A percentile compares a stretch with the other conserved stretches of the same genome.
These are phyloP conservation scores for Portevinia maculata DNA, from an alignment of 2,888 invertebrate genomes.

Conservation along the genomic window DNA sequence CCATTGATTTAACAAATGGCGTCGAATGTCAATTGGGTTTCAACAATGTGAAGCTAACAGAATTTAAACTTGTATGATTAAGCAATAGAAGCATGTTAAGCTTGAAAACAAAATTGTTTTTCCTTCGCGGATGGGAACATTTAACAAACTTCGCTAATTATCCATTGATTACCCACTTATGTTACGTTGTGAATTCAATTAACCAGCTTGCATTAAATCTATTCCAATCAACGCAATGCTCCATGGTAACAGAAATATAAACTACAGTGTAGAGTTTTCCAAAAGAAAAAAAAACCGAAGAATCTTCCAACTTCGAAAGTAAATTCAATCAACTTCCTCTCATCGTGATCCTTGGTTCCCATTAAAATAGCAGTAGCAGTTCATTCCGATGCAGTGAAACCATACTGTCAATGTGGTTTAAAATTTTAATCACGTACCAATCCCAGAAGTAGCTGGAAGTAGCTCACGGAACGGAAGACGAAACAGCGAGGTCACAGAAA, in stretches of 20 bases:
- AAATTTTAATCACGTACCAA: slow-evolving; percentile 66
- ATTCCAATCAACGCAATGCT: no score
- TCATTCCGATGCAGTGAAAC: slow-evolving; percentile 42
- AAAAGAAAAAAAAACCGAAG: slow-evolving; percentile 14
- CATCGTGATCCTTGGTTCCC: slow-evolving; percentile 47
- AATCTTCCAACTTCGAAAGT: slow-evolving; percentile 14
- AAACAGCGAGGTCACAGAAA: slow-evolving; percentile 6
- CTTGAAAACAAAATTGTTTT: no score
- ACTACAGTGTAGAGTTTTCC: background rate
- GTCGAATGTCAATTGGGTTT: no score
- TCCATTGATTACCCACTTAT: no score
- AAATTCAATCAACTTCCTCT: slow-evolving; percentile 65
- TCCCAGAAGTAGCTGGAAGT: background rate
- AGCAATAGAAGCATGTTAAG: no score
- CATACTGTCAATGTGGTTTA: slow-evolving; percentile 37
- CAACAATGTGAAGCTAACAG: no score
- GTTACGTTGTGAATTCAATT: no score
- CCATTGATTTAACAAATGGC: no score
- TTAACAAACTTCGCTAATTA: no score
- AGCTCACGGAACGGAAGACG: background rate
- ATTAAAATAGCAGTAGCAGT: slow-evolving; percentile 42
- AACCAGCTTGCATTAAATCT: no score
- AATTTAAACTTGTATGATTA: no score
- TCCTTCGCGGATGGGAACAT: no score
- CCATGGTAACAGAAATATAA: background rate